These are phyloP conservation scores for Achroia grisella DNA, from an alignment of 1,140 invertebrate genomes.

Conservation along the genomic window DNA sequence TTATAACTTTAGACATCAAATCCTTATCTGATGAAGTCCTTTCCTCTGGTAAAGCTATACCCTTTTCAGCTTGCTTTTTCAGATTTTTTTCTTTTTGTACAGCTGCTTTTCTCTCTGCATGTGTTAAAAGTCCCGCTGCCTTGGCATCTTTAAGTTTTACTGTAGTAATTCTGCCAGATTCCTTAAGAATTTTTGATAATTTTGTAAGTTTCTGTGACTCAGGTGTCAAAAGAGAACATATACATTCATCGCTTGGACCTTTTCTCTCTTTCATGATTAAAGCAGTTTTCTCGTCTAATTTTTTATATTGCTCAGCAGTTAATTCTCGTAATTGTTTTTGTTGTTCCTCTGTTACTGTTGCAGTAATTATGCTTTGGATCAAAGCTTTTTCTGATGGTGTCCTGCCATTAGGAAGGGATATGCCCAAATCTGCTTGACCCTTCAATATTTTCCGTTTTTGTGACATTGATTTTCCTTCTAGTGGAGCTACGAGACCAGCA, in stretches of 20 bases:
- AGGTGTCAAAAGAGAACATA: constrained; percentile 22
- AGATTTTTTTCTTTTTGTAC: constrained; percentile 21
- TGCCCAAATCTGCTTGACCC: neutral
- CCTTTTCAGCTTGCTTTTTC: constrained; percentile 9
- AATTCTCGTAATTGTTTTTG: neutral
- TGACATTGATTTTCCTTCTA: constrained; percentile 18
- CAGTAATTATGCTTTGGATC: constrained; percentile 8
- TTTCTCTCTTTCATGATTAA: constrained; percentile 25
- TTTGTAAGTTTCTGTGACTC: constrained; percentile 2
- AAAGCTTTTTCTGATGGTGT: constrained; percentile 19
- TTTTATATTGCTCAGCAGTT: neutral
- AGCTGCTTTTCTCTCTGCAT: constrained; percentile 12
- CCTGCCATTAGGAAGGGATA: neutral
- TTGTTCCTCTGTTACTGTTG: neutral
- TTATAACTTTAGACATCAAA: constrained; percentile 8
- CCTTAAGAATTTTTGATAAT: neutral
- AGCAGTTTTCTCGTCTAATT: constrained; percentile 19
- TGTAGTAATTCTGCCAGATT: neutral
- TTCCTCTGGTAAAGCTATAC: constrained; percentile 23
- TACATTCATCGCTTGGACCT: constrained; percentile 28
- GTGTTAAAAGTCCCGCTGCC: constrained; percentile 19
- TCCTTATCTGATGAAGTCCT: neutral
- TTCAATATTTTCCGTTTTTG: constrained; percentile 18
- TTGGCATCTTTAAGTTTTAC: constrained; percentile 17
- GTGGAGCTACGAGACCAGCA: constrained; percentile 15